A percentile compares a stretch with the other conserved stretches of the same genome.
Conservation (phyloP, 2,113 vertebrate genomes). For the Pluvialis apricaria region DNA sequence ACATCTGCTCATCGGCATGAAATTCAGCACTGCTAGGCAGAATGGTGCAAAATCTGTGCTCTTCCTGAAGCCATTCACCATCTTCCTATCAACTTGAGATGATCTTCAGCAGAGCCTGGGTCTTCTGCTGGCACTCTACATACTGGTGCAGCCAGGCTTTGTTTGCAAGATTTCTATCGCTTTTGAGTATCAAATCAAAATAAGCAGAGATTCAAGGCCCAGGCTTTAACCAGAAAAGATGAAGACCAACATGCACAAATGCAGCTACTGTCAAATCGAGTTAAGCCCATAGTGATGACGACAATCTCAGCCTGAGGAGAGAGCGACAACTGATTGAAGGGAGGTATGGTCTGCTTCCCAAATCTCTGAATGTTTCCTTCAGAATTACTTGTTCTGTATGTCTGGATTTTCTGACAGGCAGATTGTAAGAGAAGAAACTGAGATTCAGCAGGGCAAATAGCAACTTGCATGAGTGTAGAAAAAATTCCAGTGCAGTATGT, state of each 20-base stretch:
- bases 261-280: slow-evolving; percentile 48
- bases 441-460: slow-evolving; percentile 7
- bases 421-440: slow-evolving; percentile 19
- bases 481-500: neutral
- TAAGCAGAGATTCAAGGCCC: neutral
- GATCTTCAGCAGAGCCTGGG: neutral
- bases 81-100: neutral
- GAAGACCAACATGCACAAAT: slow-evolving; percentile 41
- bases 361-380: slow-evolving; percentile 32
- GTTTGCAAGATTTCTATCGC: neutral
- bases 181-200: slow-evolving; percentile 12
- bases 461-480: neutral
- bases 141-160: neutral
- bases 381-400: slow-evolving; percentile 40
- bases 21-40: neutral
- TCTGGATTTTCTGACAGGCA: slow-evolving; percentile 63
- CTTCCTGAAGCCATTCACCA: neutral
- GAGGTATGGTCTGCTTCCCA: slow-evolving; percentile 25
- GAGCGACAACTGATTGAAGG: slow-evolving; percentile 30
- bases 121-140: neutral
- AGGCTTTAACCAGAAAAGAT: slow-evolving; percentile 23
- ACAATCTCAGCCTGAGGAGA: neutral
- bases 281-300: slow-evolving; percentile 19
- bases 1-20: neutral
- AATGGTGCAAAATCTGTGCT: neutral